Evolutionary conservation across 2,888 invertebrate genomes (phyloP).

Genomic region (Rugalucina vietnamica): DNA sequence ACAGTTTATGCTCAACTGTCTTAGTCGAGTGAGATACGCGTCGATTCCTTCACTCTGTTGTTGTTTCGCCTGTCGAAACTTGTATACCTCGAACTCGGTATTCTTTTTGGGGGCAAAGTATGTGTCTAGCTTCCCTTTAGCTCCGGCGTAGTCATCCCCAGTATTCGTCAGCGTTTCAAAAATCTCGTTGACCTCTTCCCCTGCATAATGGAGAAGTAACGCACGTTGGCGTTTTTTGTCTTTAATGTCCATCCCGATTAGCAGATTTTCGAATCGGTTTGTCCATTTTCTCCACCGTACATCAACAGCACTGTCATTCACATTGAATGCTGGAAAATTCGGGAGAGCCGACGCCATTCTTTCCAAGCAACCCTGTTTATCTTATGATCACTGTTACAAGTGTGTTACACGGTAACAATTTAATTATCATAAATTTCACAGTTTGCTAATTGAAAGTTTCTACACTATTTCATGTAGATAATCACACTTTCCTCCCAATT

Average conservation of each 20-base stretch:
- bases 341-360: too few relatives aligned
- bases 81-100: not conserved
- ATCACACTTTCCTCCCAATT: too few relatives aligned
- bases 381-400: too few relatives aligned
- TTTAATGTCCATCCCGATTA: constrained; percentile 16
- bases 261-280: not conserved
- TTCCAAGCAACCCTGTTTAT: too few relatives aligned
- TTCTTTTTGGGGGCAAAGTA: not conserved
- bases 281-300: constrained; percentile 4
- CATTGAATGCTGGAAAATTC: too few relatives aligned
- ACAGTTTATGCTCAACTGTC: not conserved
- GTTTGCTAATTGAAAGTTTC: too few relatives aligned
- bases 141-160: not conserved
- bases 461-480: too few relatives aligned
- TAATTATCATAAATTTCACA: too few relatives aligned
- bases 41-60: not conserved
- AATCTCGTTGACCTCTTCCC: not conserved
- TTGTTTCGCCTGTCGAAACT: not conserved
- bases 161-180: not conserved
- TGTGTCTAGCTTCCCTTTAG: not conserved
- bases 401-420: too few relatives aligned
- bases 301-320: not conserved
- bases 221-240: constrained; percentile 1
- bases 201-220: constrained; percentile 14
- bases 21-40: not conserved